Evolutionary conservation across 2,888 invertebrate species (phyloP).

Genomic region (Scelioninae gen. 2): DNA sequence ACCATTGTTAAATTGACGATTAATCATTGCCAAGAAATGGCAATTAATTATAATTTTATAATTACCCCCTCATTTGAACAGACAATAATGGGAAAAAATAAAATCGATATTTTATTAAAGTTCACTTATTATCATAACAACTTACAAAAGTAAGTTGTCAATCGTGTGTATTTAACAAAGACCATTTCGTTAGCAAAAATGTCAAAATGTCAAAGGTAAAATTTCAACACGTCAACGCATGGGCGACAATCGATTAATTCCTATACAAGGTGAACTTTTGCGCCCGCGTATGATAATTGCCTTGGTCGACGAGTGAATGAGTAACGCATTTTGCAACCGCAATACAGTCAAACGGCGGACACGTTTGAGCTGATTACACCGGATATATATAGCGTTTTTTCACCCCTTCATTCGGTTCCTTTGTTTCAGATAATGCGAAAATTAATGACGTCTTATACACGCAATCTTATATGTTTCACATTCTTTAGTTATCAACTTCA

Average conservation of each 20-base stretch:
- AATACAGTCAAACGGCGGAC: conserved; percentile 40
- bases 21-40: too few species aligned
- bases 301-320: conserved; percentile 46
- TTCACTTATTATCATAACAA: too few species aligned
- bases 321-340: conserved; percentile 49
- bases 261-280: conserved; percentile 53
- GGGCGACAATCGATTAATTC: conserved; percentile 50
- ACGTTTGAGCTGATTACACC: conserved; percentile 44
- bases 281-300: conserved; percentile 40
- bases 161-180: too few species aligned
- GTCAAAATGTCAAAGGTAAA: conserved; percentile 20
- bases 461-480: conserved; percentile 26
- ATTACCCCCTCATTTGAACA: too few species aligned
- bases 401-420: conserved; percentile 37
- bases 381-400: conserved; percentile 41
- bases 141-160: too few species aligned
- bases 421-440: conserved; percentile 49
- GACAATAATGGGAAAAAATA: too few species aligned
- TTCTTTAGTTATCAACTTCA: conserved; percentile 21
- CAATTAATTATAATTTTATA: too few species aligned
- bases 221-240: too few species aligned
- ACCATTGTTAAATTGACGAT: too few species aligned
- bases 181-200: too few species aligned
- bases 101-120: too few species aligned
- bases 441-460: conserved; percentile 41